Evolutionary conservation across 2,113 vertebrate species (phyloP).

Genomic region (Picathartes gymnocephalus): DNA sequence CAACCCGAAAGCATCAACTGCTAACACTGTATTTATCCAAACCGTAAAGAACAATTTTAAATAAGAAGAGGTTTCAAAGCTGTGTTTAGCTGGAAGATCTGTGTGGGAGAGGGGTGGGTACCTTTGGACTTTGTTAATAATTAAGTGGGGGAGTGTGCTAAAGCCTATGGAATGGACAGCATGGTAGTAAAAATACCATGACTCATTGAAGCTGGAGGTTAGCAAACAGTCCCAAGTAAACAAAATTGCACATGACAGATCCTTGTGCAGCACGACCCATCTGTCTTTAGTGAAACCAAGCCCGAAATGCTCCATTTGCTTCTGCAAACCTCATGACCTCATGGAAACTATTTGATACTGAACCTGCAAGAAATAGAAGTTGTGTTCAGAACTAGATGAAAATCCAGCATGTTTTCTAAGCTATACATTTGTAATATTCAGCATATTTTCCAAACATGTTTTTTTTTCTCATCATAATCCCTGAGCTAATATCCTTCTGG

Average conservation of each 20-base stretch:
- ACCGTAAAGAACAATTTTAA: neutral
- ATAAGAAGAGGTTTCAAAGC: constrained; percentile 11
- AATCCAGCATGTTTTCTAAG: neutral
- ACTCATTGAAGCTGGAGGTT: constrained; percentile 39
- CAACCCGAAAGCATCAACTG: neutral
- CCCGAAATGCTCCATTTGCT: neutral
- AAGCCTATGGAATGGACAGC: constrained; percentile 47
- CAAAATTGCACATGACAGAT: neutral
- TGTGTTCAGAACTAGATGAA: neutral
- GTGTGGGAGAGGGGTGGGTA: constrained; percentile 62
- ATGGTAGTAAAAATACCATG: constrained; percentile 26
- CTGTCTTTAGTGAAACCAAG: neutral
- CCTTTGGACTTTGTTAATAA: constrained; percentile 61
- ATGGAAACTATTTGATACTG: neutral
- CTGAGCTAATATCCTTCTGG: neutral
- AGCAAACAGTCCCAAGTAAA: constrained; percentile 49
- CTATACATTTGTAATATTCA: neutral
- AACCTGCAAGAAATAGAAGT: neutral
- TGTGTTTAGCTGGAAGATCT: constrained; percentile 40
- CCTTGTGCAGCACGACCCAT: neutral
- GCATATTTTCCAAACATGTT: neutral
- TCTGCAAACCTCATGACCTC: neutral
- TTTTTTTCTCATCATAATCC: neutral
- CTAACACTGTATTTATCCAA: constrained; percentile 32
- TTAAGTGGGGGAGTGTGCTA: constrained; percentile 39